These are phyloP conservation scores for Gortyna flavago DNA, from an alignment of 2,888 invertebrate species.

Conservation along the genomic window DNA sequence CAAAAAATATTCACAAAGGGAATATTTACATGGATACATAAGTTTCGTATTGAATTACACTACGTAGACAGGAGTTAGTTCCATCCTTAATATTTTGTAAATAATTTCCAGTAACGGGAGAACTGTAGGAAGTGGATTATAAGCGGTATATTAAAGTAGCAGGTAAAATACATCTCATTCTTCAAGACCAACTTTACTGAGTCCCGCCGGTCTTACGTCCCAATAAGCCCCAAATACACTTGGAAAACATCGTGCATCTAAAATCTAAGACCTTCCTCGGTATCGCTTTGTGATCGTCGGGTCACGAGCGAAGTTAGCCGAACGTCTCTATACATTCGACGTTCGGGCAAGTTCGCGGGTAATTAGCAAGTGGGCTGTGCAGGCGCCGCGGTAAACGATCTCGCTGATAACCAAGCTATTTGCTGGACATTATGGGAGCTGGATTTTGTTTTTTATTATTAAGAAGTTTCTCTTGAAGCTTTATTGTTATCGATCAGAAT, in stretches of 20 bases:
- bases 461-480: conserved; percentile 17
- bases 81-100: neutral
- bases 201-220: conserved; percentile 15
- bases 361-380: conserved; percentile 73
- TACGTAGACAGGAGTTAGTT: neutral
- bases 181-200: conserved; percentile 8
- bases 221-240: conserved; percentile 52
- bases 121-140: neutral
- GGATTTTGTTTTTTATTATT: conserved; percentile 45
- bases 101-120: neutral
- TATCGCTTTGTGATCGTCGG: conserved; percentile 59
- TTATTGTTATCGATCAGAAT: neutral
- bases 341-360: conserved; percentile 64
- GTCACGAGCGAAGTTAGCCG: conserved; percentile 68
- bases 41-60: neutral
- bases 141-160: neutral
- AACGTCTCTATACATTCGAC: conserved; percentile 63
- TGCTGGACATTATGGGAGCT: conserved; percentile 52
- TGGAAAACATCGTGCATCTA: conserved; percentile 72
- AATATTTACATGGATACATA: neutral
- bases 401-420: conserved; percentile 61
- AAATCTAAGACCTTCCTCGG: conserved; percentile 64
- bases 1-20: neutral
- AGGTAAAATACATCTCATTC: conserved; percentile 17
- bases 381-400: conserved; percentile 69